Evolutionary conservation across 2,888 invertebrate species (phyloP).

Genomic region (Drosophila demipolita): DNA sequence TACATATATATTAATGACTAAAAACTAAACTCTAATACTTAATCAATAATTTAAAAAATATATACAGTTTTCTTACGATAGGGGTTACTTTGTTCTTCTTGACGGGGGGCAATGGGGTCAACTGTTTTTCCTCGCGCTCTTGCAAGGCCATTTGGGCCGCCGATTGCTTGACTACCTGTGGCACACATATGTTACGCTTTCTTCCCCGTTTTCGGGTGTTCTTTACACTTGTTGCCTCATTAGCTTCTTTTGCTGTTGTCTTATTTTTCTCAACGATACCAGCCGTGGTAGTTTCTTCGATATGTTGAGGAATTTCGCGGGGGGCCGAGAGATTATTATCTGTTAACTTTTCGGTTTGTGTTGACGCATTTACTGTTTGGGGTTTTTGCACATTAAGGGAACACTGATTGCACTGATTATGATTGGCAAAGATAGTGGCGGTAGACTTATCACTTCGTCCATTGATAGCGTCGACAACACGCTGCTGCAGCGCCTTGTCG

Average conservation of each 20-base stretch:
- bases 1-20: not conserved
- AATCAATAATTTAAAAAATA: not conserved
- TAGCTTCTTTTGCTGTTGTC: not conserved
- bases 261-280: not conserved
- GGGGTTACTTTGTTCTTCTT: slow-evolving; percentile 36
- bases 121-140: slow-evolving; percentile 71
- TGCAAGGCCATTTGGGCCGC: slow-evolving; percentile 66
- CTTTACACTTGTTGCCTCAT: slow-evolving; percentile 11
- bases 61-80: slow-evolving; percentile 17
- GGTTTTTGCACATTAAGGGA: slow-evolving; percentile 28
- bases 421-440: slow-evolving; percentile 37
- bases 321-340: slow-evolving; percentile 26
- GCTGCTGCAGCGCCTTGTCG: slow-evolving; percentile 78
- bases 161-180: slow-evolving; percentile 79
- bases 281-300: not conserved
- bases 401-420: slow-evolving; percentile 56
- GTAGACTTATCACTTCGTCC: slow-evolving; percentile 60
- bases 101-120: slow-evolving; percentile 53
- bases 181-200: slow-evolving; percentile 76
- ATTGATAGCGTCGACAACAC: slow-evolving; percentile 82
- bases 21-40: not conserved
- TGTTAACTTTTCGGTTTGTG: slow-evolving; percentile 58
- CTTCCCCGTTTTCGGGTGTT: slow-evolving; percentile 64
- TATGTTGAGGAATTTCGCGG: not conserved
- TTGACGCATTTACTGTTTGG: slow-evolving; percentile 46